Percentiles rank a stretch among this genome's conserved stretches.
Conservation (phyloP, 2,113 vertebrate genomes). For the Butastur rufipennis region DNA sequence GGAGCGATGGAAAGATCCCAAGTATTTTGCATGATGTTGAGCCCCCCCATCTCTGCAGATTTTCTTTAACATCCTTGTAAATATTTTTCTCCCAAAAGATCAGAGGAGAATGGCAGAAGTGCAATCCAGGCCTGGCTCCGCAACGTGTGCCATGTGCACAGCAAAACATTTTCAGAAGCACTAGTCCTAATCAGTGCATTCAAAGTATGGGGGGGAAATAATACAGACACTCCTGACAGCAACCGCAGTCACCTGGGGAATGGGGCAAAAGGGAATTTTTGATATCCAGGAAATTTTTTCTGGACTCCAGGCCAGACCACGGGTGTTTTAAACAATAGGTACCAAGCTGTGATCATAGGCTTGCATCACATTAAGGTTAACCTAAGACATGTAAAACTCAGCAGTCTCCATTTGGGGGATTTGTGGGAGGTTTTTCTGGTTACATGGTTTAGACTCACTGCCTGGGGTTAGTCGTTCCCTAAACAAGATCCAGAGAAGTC, state of each 20-base stretch:
- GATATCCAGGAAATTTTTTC: background rate
- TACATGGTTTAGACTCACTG: background rate
- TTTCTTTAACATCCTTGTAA: background rate
- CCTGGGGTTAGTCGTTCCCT: background rate
- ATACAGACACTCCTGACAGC: background rate
- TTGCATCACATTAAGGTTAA: slow-evolving; percentile 13
- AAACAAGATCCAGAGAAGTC: background rate
- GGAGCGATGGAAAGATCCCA: background rate
- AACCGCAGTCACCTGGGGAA: background rate
- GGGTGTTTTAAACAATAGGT: slow-evolving; percentile 10
- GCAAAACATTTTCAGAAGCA: background rate
- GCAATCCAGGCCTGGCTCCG: background rate
- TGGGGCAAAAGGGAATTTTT: background rate
- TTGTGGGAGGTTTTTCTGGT: slow-evolving; percentile 20
- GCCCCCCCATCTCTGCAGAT: background rate
- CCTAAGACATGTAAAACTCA: slow-evolving; percentile 1
- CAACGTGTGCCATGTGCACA: background rate
- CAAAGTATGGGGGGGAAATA: background rate
- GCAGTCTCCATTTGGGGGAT: background rate
- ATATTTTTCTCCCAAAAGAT: background rate
- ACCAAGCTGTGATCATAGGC: background rate
- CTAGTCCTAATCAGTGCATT: background rate
- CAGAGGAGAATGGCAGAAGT: background rate
- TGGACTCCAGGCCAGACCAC: background rate
- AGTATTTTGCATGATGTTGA: background rate